Evolutionary conservation across 1,140 invertebrate genomes (phyloP), one percentile per base, ranked within the genome.

Genomic region (Drosophila parvula): DNA sequence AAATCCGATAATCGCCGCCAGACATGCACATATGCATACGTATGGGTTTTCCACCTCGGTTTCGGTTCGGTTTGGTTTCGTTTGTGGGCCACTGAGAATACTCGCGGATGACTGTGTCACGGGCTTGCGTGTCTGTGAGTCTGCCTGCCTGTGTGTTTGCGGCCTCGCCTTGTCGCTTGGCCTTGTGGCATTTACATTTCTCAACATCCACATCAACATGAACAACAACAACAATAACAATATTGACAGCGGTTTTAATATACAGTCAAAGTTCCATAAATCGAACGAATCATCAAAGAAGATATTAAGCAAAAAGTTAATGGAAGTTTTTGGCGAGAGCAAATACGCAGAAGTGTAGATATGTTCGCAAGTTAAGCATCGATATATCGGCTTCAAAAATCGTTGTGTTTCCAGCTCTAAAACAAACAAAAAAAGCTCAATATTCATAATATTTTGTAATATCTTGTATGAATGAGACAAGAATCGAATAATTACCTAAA

Each of bases 121-220:
- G 77, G 83, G 77, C 83, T 82, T 82, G 79, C 79, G 76, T 88
- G 79, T 51, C 36, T 63, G 69, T 78, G 43, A 50, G 53, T 56
- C 32, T 56, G 40, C 34, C 38, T 76, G 47, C 59, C 56, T 73
- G 38, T 60, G 77, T 81, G 64, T 70, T 71, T 77, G 64, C 59
- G 89, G 89, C 89, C 89, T 91, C 89, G 84, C 89, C 84, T 89
- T 89, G 81, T 77, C 89, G 81, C 79, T 91, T 91, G 89, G 89
- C 89, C 89, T 91, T 91, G 89, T 91, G 74, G 84, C 84, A 83
- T 89, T 89, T 89, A 88, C 84, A 88, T 86, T 86, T 86, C 83
- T 83, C 76, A 86, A 86, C 79, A 76, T 79, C 63, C 62, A 63
- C 58, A 63, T 62, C 65, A 69, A 69, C 45, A 53, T 69, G 38